These are phyloP conservation scores for Himalopsyche tibetana DNA, from an alignment of 2,888 invertebrate genomes.

Conservation along the genomic window DNA sequence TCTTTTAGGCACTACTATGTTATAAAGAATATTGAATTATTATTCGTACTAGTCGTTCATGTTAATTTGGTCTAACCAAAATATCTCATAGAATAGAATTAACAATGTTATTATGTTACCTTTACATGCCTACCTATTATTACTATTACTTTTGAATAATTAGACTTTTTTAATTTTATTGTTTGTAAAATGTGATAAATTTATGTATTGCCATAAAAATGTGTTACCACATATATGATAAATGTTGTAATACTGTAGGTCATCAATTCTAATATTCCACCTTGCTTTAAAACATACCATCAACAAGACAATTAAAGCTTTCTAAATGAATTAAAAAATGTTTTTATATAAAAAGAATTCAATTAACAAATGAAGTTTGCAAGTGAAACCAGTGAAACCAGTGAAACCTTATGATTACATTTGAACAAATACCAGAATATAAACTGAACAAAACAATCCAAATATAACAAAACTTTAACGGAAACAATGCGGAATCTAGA, in stretches of 20 bases:
- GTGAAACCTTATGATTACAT: too few species aligned
- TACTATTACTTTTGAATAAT: neutral
- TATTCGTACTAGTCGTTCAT: slow-evolving; percentile 34
- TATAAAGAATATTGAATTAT: slow-evolving; percentile 19
- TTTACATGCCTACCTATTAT: slow-evolving; percentile 25
- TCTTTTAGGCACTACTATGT: slow-evolving; percentile 39
- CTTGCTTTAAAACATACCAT: too few species aligned
- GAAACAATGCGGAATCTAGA: too few species aligned
- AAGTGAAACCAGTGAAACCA: too few species aligned
- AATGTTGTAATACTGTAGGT: neutral
- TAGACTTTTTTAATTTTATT: slow-evolving; percentile 9
- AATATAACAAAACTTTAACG: too few species aligned
- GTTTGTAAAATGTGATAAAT: neutral
- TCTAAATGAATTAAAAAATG: too few species aligned
- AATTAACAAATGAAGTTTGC: too few species aligned
- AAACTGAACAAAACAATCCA: too few species aligned
- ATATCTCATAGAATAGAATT: slow-evolving; percentile 31
- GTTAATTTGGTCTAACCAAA: slow-evolving; percentile 41
- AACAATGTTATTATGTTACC: slow-evolving; percentile 27
- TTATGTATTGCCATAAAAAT: slow-evolving; percentile 31
- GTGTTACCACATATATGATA: slow-evolving; percentile 9
- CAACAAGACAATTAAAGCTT: too few species aligned
- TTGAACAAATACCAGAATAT: too few species aligned
- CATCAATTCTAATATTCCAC: neutral
- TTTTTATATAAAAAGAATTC: too few species aligned